Base-by-base conservation (phyloP, 2,888 invertebrate genomes). In the Ectropis crepuscularia region DNA sequence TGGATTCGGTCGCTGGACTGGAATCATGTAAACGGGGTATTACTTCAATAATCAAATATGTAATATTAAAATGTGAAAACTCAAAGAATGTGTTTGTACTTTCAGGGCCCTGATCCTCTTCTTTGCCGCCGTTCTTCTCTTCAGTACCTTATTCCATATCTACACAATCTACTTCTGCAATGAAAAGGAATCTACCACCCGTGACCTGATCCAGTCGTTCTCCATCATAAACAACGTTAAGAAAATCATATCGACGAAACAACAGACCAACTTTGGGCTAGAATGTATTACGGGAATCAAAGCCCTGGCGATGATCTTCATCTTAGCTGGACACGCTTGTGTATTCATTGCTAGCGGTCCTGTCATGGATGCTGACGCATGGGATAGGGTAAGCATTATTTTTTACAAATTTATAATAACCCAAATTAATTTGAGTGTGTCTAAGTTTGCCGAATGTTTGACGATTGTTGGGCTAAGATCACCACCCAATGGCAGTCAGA, bases 311-410 rank as follows among this genome's bases (percentile, higher is more conserved):
- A 96, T 96, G 96, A 69, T 94, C 0, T 92, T 95, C 53, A 95
- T 96, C 53, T 85, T 96, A 6, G 89, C 90, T 42, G 96, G 96
- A 0, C 96, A 96, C 78, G 94, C 95, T 0, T 87, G 95, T 42
- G 85, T 95, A 50, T 96, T 95, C 75, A 92, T 95, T 49, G 93
- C 95, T 16, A 94, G 95, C 75, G 96, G 96, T 55, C 96, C 96
- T 0, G 93, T 95, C 0, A 90, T 94, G 82, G 96, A 96, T 78
- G 91, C 93, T 10, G 92, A 93, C 65, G 96, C 95, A 76, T 94
- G 94, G 88, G 92, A 94, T 73, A 79, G 94, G 81, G 95, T 95
- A 84, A 87, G 86, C 73, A 49, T 42, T 5, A 4, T 16, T 38
- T 41, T 37, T 39, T 0, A 39, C 8, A 43, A 43, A 6, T 6